Conservation (phyloP, 2,888 invertebrate genomes). For the Drosophila longiperda region DNA sequence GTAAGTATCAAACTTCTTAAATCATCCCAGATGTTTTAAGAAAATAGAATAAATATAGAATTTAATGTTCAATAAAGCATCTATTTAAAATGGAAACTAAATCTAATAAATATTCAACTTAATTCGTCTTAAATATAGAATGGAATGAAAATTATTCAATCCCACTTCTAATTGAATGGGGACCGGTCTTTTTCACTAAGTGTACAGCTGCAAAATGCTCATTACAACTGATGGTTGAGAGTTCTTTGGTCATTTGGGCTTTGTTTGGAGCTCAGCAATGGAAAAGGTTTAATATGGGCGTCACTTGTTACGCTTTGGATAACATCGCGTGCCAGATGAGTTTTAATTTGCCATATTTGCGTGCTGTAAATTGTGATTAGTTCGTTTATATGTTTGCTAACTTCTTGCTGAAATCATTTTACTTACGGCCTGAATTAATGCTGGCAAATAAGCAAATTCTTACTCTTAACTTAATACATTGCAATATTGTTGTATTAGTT, state of each 20-base stretch:
- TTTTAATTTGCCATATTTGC: slow-evolving; percentile 47
- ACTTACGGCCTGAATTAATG: neutral
- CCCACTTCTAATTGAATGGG: neutral
- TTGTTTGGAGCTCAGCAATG: slow-evolving; percentile 36
- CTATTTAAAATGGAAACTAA: neutral
- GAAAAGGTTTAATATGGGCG: slow-evolving; percentile 33
- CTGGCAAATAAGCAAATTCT: slow-evolving; percentile 17
- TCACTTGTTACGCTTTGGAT: slow-evolving; percentile 65
- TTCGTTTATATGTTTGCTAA: slow-evolving; percentile 47
- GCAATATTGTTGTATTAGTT: neutral
- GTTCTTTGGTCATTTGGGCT: slow-evolving; percentile 4
- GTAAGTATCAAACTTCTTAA: neutral
- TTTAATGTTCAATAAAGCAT: neutral
- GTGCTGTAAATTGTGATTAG: slow-evolving; percentile 69
- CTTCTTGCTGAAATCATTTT: slow-evolving; percentile 38
- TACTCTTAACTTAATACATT: too few species aligned
- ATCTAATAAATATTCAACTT: neutral
- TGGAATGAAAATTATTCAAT: neutral
- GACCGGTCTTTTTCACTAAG: neutral
- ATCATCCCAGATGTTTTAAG: neutral
- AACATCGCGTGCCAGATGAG: slow-evolving; percentile 36
- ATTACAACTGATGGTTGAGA: slow-evolving; percentile 27
- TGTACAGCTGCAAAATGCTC: slow-evolving; percentile 53
- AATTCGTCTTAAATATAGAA: neutral
- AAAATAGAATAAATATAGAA: neutral